These are phyloP conservation scores for Cryptotermes secundus DNA, from an alignment of 1,140 invertebrate genomes.

Conservation along the genomic window DNA sequence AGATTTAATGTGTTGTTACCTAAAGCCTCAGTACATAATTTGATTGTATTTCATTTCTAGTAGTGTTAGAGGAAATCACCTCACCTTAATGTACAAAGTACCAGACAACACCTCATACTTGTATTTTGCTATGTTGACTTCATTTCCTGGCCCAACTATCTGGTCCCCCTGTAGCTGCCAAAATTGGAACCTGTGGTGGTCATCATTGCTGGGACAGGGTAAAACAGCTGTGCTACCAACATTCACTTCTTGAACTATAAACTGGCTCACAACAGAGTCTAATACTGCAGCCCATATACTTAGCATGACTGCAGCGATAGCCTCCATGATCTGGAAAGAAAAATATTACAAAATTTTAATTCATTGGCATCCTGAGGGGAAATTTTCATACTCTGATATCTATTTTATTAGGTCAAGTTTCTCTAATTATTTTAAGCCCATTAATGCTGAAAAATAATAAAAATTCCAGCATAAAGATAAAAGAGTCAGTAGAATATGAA, in stretches of 20 bases:
- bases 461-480: too few species aligned
- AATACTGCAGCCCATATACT: not conserved
- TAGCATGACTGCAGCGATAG: not conserved
- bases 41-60: too few species aligned
- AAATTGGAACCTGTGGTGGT: conserved; percentile 65
- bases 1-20: too few species aligned
- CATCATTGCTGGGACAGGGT: conserved; percentile 63
- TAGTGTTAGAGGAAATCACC: conserved; percentile 35
- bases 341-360: too few species aligned
- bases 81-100: conserved; percentile 63
- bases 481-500: too few species aligned
- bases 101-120: conserved; percentile 69
- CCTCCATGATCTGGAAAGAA: not conserved
- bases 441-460: too few species aligned
- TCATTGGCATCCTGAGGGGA: too few species aligned
- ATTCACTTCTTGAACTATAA: conserved; percentile 53
- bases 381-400: too few species aligned
- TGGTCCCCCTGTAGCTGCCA: conserved; percentile 60
- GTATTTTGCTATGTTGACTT: conserved; percentile 60
- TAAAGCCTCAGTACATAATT: too few species aligned
- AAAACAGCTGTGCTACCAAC: conserved; percentile 59
- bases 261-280: not conserved
- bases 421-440: too few species aligned
- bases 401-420: too few species aligned
- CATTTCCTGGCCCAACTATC: conserved; percentile 63